phyloP scores from a whole-genome alignment of 1,140 invertebrate species.

The Lepidurus couesii region DNA sequence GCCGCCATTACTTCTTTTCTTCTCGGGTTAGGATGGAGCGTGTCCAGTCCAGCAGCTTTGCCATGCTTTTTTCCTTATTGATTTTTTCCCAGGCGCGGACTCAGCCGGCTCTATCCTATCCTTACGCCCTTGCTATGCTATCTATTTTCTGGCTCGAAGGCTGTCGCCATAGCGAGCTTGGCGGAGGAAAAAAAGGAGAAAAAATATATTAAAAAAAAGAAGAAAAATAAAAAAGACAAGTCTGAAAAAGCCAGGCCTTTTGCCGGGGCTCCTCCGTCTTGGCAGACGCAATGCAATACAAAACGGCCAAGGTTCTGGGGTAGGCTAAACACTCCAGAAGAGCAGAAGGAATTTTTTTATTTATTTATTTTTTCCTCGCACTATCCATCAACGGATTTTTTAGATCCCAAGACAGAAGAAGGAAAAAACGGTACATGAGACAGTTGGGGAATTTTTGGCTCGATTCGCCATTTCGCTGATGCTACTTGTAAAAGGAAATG shows the following conservation, averaged over 20 bases:
- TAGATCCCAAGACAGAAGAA: neutral
- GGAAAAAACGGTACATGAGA: neutral
- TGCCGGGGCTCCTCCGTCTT: neutral
- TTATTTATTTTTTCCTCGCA: neutral
- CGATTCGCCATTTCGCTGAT: constrained; percentile 9
- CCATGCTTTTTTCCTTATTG: constrained; percentile 19
- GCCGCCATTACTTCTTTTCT: constrained; percentile 15
- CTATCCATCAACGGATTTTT: constrained; percentile 13
- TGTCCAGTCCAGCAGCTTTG: constrained; percentile 17
- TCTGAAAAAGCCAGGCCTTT: constrained; percentile 10
- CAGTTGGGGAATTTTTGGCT: neutral
- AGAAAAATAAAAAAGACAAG: neutral
- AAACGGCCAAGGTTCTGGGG: constrained; percentile 2
- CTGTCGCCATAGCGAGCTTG: constrained; percentile 20
- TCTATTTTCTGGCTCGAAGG: constrained; percentile 21
- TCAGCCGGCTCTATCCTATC: constrained; percentile 1
- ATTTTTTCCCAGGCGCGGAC: constrained; percentile 17
- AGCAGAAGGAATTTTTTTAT: constrained; percentile 16
- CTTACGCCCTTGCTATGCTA: constrained; percentile 14
- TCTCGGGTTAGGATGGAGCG: neutral
- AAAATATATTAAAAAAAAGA: neutral
- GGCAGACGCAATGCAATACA: constrained; percentile 9
- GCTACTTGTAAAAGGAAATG: constrained; percentile 5
- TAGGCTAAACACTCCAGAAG: neutral
- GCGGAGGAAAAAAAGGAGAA: neutral